A percentile compares a stretch with the other conserved stretches of the same genome.
Conservation (phyloP, 2,113 vertebrate species). For the Oplegnathus fasciatus region DNA sequence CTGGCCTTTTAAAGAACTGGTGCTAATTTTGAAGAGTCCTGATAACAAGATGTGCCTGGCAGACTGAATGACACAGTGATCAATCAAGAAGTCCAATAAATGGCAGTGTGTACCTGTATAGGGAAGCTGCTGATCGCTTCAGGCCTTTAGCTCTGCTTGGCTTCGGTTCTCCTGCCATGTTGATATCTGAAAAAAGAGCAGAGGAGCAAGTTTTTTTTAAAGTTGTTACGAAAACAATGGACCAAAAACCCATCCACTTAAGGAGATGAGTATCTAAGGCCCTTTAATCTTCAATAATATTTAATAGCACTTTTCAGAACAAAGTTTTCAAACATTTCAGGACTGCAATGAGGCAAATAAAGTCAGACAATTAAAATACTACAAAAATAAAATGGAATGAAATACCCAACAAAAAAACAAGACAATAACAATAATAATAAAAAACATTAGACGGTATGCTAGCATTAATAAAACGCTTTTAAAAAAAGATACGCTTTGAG, state of each 20-base stretch:
- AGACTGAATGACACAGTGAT: neutral
- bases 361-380: too few relatives aligned
- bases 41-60: neutral
- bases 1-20: neutral
- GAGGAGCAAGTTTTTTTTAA: neutral
- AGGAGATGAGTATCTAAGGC: neutral
- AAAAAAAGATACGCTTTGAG: too few relatives aligned
- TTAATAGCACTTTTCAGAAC: too few relatives aligned
- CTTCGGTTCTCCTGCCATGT: slow-evolving; percentile 96
- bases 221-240: neutral
- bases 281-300: neutral
- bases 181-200: slow-evolving; percentile 88
- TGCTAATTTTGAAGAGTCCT: neutral
- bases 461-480: too few relatives aligned
- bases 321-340: too few relatives aligned
- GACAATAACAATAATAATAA: too few relatives aligned
- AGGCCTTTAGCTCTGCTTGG: slow-evolving; percentile 91
- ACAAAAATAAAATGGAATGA: too few relatives aligned
- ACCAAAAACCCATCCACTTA: neutral
- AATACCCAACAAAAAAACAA: too few relatives aligned
- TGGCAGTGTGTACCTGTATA: slow-evolving; percentile 88
- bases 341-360: too few relatives aligned
- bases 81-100: neutral
- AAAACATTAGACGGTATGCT: too few relatives aligned
- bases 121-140: slow-evolving; percentile 90